Evolutionary conservation across 2,113 vertebrate genomes (phyloP), one percentile per base, ranked within the genome.

Genomic region (Odontophorus gujanensis): DNA sequence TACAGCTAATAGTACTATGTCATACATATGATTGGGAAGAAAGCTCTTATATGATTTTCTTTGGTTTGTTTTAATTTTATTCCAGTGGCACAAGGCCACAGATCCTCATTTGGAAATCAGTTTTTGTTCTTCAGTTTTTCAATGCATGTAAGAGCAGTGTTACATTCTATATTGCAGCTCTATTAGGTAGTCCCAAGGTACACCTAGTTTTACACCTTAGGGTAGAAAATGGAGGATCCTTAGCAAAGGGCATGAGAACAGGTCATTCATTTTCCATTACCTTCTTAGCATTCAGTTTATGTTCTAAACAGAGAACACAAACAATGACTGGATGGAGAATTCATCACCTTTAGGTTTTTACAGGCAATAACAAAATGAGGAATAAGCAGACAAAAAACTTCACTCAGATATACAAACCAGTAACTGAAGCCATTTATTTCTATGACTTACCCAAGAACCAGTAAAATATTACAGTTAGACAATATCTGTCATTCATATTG

Each of bases 1-100:
- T 92, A 66, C 40, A 82, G 76, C 42, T 92, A 81, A 89, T 78
- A 84, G 8, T 30, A 89, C 18, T 65, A 32, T 63, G 48, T 79
- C 1, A 0, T 17, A 13, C 19, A 5, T 43, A 65, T 0, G 0
- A 65, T 3, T 58, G 20, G 24, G 26, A 89, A 73, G n/a, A 81
- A 81, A 78, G 81, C 43, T 59, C 0, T 0, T 81, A 69, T 81
- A 40, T 69, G 38, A 62, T 36, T 87, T 90, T 40, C 53, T 76
- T 78, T 3, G 8, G 12, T 36, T 83, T 83, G 15, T 81, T 90
- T 93, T 81, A 13, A 21, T 78, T 66, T 76, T 45, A 53, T 69
- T 76, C 53, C 45, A 78, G 43, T 28, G 13, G 3, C 17, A 40
- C 6, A 48, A 71, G 3, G 8, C 59, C 61, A 10, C 24, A 80